Evolutionary conservation across 1,140 invertebrate species (phyloP).

Genomic region (Aporrectodea caliginosa): DNA sequence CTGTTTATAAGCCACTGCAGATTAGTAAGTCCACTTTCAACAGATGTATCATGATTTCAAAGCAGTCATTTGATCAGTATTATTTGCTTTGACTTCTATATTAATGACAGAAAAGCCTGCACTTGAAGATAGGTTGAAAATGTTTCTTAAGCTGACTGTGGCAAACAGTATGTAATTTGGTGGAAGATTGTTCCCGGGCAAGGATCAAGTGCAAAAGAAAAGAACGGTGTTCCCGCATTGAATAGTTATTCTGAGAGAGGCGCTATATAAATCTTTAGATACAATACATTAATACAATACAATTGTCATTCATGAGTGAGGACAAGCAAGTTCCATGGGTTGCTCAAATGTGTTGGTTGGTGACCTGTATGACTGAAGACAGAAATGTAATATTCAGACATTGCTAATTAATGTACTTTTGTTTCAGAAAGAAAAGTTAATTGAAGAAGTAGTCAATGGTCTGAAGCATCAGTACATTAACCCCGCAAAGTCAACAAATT

Average conservation of each 20-base stretch:
- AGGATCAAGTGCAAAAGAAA: too few relatives aligned
- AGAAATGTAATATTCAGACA: too few relatives aligned
- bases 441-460: neutral
- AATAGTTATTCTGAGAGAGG: too few relatives aligned
- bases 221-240: too few relatives aligned
- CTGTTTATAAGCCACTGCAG: neutral
- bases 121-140: too few relatives aligned
- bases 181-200: too few relatives aligned
- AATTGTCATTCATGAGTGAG: neutral
- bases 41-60: neutral
- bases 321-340: neutral
- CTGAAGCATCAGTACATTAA: neutral
- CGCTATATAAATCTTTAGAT: too few relatives aligned
- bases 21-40: neutral
- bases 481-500: neutral
- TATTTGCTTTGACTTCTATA: neutral
- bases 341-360: neutral
- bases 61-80: neutral
- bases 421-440: neutral
- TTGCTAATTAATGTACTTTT: too few relatives aligned
- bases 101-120: too few relatives aligned
- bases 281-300: too few relatives aligned
- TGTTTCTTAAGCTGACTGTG: too few relatives aligned
- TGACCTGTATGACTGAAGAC: neutral
- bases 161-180: too few relatives aligned